phyloP scores from a whole-genome alignment of 2,888 invertebrate species.

The Protonemura montana region DNA sequence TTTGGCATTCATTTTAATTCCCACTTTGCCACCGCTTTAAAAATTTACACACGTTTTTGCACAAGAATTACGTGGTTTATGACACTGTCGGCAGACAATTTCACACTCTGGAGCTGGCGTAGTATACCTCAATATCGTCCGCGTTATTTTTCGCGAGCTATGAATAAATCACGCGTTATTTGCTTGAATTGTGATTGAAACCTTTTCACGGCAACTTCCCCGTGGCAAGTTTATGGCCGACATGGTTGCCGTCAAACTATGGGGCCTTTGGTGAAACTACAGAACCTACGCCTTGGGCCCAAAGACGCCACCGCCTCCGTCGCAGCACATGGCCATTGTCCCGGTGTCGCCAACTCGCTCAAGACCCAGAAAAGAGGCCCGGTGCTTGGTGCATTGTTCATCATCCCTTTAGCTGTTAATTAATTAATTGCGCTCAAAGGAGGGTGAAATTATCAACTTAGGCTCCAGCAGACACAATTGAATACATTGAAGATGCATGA shows the following conservation, averaged over 20 bases:
- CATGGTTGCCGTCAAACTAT: neutral
- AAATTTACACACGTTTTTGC: neutral
- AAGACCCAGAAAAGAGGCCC: neutral
- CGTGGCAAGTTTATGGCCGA: neutral
- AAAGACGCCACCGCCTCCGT: neutral
- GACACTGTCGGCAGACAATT: neutral
- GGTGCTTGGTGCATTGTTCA: neutral
- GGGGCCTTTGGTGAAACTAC: neutral
- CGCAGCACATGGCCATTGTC: neutral
- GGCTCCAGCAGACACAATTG: conserved; percentile 1
- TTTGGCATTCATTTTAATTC: neutral
- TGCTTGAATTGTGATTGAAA: conserved; percentile 5
- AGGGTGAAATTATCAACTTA: conserved; percentile 7
- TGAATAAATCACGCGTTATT: neutral
- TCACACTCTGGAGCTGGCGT: neutral
- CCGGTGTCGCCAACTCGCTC: neutral
- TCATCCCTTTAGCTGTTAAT: conserved; percentile 28
- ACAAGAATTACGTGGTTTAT: neutral
- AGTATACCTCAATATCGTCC: neutral
- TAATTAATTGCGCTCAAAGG: conserved; percentile 23
- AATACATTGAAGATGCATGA: neutral
- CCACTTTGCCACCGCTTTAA: neutral
- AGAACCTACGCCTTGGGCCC: neutral
- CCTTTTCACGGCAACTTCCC: neutral
- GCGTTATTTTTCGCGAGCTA: neutral